These are phyloP conservation scores for Dryococelus australis DNA, from an alignment of 2,888 invertebrate species.

Conservation along the genomic window DNA sequence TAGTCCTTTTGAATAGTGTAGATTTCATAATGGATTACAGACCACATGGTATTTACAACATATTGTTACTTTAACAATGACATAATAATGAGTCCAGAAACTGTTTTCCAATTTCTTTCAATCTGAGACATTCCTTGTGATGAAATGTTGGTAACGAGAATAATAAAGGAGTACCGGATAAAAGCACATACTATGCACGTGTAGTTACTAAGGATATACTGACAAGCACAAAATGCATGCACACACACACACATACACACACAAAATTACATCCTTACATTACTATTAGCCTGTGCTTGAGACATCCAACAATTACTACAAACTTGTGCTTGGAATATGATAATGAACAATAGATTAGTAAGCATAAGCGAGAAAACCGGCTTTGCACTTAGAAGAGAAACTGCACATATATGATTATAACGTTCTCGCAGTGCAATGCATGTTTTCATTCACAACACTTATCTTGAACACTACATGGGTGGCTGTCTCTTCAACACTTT, in stretches of 20 bases:
- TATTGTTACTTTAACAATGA: no score
- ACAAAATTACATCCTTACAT: no score
- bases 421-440: not conserved
- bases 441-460: not conserved
- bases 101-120: not conserved
- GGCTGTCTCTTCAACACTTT: not conserved
- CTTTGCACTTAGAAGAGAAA: not conserved
- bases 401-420: not conserved
- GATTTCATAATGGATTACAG: no score
- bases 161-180: not conserved
- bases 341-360: not conserved
- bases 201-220: not conserved
- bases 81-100: not conserved
- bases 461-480: conserved; percentile 8
- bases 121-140: not conserved
- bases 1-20: no score
- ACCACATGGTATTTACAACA: no score
- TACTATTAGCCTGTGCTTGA: not conserved
- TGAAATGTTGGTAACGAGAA: not conserved
- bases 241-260: no score
- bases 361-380: not conserved
- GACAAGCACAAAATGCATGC: not conserved
- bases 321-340: not conserved
- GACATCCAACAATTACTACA: not conserved
- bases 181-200: not conserved